A percentile compares a stretch with the other conserved stretches of the same genome.
Conservation (phyloP, 2,797 vertebrate genomes). For the Falco columbarius region DNA sequence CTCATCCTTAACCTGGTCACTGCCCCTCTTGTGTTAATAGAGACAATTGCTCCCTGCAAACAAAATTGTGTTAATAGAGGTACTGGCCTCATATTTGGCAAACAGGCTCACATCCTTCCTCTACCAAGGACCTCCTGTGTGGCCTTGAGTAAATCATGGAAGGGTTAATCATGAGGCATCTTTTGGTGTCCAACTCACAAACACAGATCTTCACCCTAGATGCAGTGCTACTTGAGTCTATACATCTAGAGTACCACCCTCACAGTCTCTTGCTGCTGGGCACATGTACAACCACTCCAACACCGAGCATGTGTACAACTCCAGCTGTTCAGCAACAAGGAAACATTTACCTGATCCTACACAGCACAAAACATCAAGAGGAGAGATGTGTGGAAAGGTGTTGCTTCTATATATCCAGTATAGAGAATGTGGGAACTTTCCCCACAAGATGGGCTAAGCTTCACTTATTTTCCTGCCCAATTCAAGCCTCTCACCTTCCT, state of each 20-base stretch:
- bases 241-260: background rate
- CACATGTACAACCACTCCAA: background rate
- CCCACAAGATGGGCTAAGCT: background rate
- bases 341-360: background rate
- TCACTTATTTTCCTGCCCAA: background rate
- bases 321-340: background rate
- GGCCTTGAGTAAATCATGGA: background rate
- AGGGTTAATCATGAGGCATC: background rate
- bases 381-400: background rate
- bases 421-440: background rate
- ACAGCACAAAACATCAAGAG: background rate
- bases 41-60: too few relatives aligned
- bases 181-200: background rate
- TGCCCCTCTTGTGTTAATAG: background rate
- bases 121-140: background rate
- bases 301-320: fast-evolving
- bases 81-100: background rate
- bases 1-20: background rate
- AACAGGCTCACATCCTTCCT: background rate
- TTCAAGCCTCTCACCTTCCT: background rate
- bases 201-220: background rate
- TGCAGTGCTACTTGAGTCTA: background rate
- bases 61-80: background rate
- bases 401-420: background rate
- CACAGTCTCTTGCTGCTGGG: background rate